Evolutionary conservation across 2,113 vertebrate species (phyloP).

Genomic region (Falco punctatus): DNA sequence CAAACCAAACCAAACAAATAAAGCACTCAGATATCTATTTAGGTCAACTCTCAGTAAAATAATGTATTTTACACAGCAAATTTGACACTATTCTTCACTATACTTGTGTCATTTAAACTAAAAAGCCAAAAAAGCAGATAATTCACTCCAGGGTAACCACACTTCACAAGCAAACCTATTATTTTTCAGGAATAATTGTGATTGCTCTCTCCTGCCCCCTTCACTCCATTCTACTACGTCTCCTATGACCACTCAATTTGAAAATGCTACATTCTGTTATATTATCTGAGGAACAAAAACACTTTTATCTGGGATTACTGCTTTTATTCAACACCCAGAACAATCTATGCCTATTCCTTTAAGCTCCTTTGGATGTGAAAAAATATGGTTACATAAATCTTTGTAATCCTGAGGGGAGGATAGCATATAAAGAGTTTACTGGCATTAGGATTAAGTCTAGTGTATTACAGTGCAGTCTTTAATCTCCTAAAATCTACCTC

Average conservation of each 20-base stretch:
- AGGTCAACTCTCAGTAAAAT: background rate
- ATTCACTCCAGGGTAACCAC: background rate
- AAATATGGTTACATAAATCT: constrained; percentile 72
- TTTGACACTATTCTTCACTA: background rate
- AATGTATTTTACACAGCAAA: background rate
- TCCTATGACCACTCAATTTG: background rate
- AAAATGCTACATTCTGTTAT: background rate
- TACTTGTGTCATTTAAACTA: background rate
- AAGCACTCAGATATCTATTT: background rate
- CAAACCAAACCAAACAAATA: background rate
- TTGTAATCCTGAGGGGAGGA: constrained; percentile 36
- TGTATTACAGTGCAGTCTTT: constrained; percentile 50
- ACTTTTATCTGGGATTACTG: constrained; percentile 38
- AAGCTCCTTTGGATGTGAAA: constrained; percentile 65
- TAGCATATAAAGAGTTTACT: constrained; percentile 55
- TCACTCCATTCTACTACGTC: background rate
- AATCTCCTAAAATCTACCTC: constrained; percentile 68
- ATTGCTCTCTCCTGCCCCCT: background rate
- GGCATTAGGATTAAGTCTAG: constrained; percentile 47
- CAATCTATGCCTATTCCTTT: constrained; percentile 60
- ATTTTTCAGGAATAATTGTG: background rate
- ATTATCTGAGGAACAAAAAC: constrained; percentile 32
- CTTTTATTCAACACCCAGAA: constrained; percentile 67
- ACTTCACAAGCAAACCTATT: background rate
- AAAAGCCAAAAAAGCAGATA: background rate